Conservation (phyloP, 2,797 vertebrate species). For the Myotis myotis region DNA sequence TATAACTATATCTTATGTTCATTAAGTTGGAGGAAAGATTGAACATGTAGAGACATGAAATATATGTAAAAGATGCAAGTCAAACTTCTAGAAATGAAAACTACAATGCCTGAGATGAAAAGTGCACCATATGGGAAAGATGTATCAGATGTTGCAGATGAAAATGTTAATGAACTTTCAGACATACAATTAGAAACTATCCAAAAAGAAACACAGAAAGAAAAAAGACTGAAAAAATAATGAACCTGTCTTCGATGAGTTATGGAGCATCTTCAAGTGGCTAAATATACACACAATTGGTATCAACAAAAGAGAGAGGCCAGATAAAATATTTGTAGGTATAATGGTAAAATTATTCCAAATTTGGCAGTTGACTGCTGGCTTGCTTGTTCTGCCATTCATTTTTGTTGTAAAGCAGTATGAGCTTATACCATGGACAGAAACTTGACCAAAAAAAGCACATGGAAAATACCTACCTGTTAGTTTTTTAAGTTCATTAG, state of each 20-base stretch:
- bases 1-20: neutral
- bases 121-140: neutral
- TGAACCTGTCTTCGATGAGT: neutral
- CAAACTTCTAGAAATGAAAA: slow-evolving; percentile 49
- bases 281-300: neutral
- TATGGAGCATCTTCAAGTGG: neutral
- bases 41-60: neutral
- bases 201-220: neutral
- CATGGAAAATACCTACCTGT: neutral
- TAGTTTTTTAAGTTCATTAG: neutral
- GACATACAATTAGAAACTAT: neutral
- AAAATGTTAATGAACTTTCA: slow-evolving; percentile 29
- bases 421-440: neutral
- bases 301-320: neutral
- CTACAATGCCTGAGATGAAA: neutral
- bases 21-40: neutral
- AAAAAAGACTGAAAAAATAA: neutral
- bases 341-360: neutral
- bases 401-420: neutral
- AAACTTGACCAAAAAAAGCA: neutral
- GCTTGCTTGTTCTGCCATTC: neutral
- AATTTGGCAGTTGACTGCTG: neutral
- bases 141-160: neutral
- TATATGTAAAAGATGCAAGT: neutral
- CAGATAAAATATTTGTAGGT: slow-evolving; percentile 1